phyloP scores from a whole-genome alignment of 2,888 invertebrate genomes.

The Mythimna ferrago region DNA sequence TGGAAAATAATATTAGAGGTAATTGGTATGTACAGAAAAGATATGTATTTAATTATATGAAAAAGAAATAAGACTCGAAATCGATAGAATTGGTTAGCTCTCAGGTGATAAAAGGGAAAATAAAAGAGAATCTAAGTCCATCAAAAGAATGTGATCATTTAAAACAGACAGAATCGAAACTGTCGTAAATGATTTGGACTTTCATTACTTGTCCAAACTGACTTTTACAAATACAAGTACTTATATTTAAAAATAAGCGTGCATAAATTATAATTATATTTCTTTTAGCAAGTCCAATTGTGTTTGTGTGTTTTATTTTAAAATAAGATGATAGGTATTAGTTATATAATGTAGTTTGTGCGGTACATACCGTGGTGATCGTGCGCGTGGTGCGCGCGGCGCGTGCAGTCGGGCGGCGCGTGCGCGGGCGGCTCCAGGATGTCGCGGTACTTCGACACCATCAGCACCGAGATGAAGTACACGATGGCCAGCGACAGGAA shows the following conservation, averaged over 20 bases:
- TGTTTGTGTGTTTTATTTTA: conserved; percentile 29
- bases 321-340: neutral
- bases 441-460: conserved; percentile 99
- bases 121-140: neutral
- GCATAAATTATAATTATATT: conserved; percentile 55
- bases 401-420: conserved; percentile 85
- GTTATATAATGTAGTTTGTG: neutral
- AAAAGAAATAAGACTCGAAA: neutral
- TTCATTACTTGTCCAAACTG: conserved; percentile 2
- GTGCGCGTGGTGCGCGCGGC: conserved; percentile 82
- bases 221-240: conserved; percentile 24
- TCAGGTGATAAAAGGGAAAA: neutral
- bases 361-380: conserved; percentile 83
- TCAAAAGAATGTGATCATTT: neutral
- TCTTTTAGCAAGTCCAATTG: conserved; percentile 32
- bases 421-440: conserved; percentile 98
- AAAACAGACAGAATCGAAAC: neutral
- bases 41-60: neutral
- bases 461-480: conserved; percentile 99
- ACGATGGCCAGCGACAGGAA: conserved; percentile 99
- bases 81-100: conserved; percentile 10
- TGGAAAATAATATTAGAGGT: conserved; percentile 14
- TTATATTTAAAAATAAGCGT: conserved; percentile 57
- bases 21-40: conserved; percentile 44
- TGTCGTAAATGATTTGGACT: conserved; percentile 1